Evolutionary conservation across 2,888 invertebrate genomes (phyloP).

Genomic region (Amiota minor): DNA sequence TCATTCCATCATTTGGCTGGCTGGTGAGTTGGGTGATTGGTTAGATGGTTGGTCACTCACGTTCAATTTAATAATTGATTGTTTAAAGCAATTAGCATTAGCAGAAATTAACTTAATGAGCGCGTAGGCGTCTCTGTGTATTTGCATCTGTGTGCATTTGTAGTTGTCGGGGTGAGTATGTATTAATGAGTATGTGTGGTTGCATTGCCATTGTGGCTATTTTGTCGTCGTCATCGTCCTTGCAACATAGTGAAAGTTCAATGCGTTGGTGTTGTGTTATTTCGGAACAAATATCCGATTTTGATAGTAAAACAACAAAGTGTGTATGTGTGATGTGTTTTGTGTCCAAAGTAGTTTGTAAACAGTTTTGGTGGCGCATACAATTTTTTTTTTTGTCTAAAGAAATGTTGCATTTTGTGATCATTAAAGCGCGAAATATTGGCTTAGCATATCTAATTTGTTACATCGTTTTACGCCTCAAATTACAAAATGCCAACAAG

Average conservation of each 20-base stretch:
- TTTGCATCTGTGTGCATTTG: constrained; percentile 4
- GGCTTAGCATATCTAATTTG: neutral
- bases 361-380: constrained; percentile 19
- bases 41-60: neutral
- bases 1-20: too few relatives aligned
- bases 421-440: constrained; percentile 28
- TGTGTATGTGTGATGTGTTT: constrained; percentile 54
- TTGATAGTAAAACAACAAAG: neutral
- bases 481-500: too few relatives aligned
- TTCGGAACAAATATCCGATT: too few relatives aligned
- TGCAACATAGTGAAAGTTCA: too few relatives aligned
- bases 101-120: constrained; percentile 24
- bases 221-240: neutral
- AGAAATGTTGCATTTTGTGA: constrained; percentile 47
- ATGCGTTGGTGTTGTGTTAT: too few relatives aligned
- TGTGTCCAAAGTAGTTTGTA: constrained; percentile 56
- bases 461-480: neutral
- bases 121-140: constrained; percentile 26
- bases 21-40: too few relatives aligned
- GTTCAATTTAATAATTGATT: constrained; percentile 27
- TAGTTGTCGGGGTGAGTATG: neutral
- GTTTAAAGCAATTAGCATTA: constrained; percentile 29
- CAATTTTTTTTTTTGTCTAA: constrained; percentile 35
- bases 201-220: neutral
- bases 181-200: neutral